A percentile compares a stretch with the other conserved stretches of the same genome.
These are phyloP conservation scores for Schizaphis graminum DNA, from an alignment of 2,888 invertebrate species.

Conservation along the genomic window DNA sequence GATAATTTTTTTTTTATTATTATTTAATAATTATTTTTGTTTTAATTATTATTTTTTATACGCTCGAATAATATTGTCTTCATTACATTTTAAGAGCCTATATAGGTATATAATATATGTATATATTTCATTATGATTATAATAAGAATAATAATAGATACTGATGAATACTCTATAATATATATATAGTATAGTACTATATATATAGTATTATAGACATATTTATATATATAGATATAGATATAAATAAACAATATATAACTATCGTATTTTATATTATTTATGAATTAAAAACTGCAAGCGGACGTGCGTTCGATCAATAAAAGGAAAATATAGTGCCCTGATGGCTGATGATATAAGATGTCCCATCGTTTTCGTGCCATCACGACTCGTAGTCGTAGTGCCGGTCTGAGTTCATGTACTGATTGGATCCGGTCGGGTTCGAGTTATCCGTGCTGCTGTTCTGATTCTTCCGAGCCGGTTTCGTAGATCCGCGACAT, in stretches of 20 bases:
- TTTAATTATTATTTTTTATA: constrained; percentile 40
- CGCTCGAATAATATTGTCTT: constrained; percentile 60
- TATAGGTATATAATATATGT: not conserved
- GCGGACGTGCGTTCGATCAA: not conserved
- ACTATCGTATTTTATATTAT: not conserved
- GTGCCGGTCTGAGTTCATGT: constrained; percentile 14
- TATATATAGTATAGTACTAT: too few species aligned
- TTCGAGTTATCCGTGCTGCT: constrained; percentile 43
- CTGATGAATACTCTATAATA: constrained; percentile 15
- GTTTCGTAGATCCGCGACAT: constrained; percentile 80
- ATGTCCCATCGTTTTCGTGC: not conserved
- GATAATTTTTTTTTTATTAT: constrained; percentile 60
- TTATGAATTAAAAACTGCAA: not conserved
- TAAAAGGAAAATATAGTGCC: not conserved
- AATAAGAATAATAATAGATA: constrained; percentile 9
- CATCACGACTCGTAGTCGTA: constrained; percentile 38
- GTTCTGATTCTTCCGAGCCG: constrained; percentile 70
- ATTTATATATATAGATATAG: too few species aligned
- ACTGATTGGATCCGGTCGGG: constrained; percentile 50
- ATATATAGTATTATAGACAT: too few species aligned
- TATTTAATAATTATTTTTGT: constrained; percentile 40
- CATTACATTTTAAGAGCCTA: constrained; percentile 54
- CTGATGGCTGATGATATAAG: not conserved
- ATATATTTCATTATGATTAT: not conserved
- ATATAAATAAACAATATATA: not conserved